Conservation (phyloP, 2,888 invertebrate species). For the Rapana venosa region DNA sequence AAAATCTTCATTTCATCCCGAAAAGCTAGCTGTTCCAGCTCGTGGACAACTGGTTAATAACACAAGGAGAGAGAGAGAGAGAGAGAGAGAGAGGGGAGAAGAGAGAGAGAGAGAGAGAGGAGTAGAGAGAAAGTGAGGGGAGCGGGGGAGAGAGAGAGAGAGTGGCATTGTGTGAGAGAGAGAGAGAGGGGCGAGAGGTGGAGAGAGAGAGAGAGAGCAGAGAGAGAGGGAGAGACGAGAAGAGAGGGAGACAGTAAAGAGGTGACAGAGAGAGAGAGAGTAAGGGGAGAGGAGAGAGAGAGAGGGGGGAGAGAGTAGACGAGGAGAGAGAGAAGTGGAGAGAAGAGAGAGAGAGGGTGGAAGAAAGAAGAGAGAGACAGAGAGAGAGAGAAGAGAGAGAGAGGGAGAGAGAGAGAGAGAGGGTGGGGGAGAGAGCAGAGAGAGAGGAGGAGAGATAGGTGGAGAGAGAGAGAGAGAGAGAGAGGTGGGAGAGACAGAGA, state of each 20-base stretch:
- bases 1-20: too few relatives aligned
- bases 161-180: too few relatives aligned
- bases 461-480: background rate
- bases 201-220: too few relatives aligned
- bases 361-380: background rate
- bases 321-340: background rate
- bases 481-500: background rate
- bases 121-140: too few relatives aligned
- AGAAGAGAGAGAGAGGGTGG: background rate
- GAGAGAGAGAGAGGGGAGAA: too few relatives aligned
- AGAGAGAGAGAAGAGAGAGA: background rate
- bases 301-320: background rate
- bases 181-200: too few relatives aligned
- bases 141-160: too few relatives aligned
- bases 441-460: background rate
- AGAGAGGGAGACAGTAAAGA: background rate
- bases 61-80: too few relatives aligned
- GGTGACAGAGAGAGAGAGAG: background rate
- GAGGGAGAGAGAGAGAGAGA: too few relatives aligned
- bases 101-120: too few relatives aligned
- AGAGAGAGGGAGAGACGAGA: background rate
- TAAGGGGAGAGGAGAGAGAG: conserved; percentile 8
- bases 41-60: too few relatives aligned
- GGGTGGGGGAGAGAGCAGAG: background rate
- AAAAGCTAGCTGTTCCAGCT: too few relatives aligned